Conservation (phyloP, 1,140 invertebrate genomes). For the Tetragnatha versicolor region DNA sequence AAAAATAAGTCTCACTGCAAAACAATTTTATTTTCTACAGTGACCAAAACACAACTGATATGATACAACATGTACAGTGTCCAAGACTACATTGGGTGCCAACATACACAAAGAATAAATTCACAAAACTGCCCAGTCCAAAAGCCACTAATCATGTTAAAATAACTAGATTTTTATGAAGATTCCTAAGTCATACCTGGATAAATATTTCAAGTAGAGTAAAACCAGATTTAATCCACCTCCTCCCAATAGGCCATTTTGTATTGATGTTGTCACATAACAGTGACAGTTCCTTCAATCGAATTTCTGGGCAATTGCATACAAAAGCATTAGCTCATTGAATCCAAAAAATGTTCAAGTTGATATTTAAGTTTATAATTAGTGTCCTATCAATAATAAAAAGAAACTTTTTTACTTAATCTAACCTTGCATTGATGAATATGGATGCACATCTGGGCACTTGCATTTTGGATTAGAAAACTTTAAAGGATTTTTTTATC, state of each 20-base stretch:
- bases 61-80: slow-evolving; percentile 56
- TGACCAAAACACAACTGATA: slow-evolving; percentile 54
- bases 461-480: slow-evolving; percentile 43
- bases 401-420: background rate
- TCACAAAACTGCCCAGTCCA: slow-evolving; percentile 50
- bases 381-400: too few relatives aligned
- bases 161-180: background rate
- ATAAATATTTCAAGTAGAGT: slow-evolving; percentile 1
- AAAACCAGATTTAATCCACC: background rate
- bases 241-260: slow-evolving; percentile 3
- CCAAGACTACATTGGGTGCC: slow-evolving; percentile 50
- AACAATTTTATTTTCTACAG: slow-evolving; percentile 55
- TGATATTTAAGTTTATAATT: too few relatives aligned
- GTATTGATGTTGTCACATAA: too few relatives aligned
- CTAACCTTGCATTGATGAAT: background rate
- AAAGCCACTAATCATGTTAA: slow-evolving; percentile 31
- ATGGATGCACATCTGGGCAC: slow-evolving; percentile 36
- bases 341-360: too few relatives aligned
- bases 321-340: too few relatives aligned
- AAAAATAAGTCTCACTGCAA: too few relatives aligned
- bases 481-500: too few relatives aligned
- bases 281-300: too few relatives aligned
- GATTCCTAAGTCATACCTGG: background rate
- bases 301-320: too few relatives aligned
- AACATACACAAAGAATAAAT: slow-evolving; percentile 54